Percentiles rank a stretch among this genome's conserved stretches.
These are phyloP conservation scores for Xiphophorus hellerii DNA, from an alignment of 2,113 vertebrate species.

Conservation along the genomic window DNA sequence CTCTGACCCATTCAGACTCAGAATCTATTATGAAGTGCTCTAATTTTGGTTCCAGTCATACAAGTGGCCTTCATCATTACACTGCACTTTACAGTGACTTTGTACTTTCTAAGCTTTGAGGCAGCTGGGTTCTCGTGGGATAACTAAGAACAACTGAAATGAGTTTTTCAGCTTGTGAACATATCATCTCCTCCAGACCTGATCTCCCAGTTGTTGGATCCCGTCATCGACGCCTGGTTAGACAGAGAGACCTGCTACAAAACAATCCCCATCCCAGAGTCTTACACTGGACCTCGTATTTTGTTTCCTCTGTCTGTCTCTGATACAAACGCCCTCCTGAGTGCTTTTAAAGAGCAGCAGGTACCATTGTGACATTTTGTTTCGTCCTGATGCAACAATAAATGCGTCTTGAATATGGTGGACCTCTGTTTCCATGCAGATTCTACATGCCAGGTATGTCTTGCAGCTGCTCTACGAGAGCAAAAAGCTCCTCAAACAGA, in stretches of 20 bases:
- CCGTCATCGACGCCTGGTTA: slow-evolving; percentile 63
- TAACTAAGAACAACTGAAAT: not conserved
- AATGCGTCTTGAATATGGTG: not conserved
- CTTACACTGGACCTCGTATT: slow-evolving; percentile 88
- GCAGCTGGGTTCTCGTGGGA: too few relatives aligned
- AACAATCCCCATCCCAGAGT: slow-evolving; percentile 82
- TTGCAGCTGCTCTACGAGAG: slow-evolving; percentile 89
- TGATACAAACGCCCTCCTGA: slow-evolving; percentile 85
- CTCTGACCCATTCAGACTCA: too few relatives aligned
- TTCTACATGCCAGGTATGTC: slow-evolving; percentile 90
- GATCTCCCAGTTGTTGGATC: slow-evolving; percentile 82
- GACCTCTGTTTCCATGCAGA: slow-evolving; percentile 73
- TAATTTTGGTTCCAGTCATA: not conserved
- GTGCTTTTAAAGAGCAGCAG: slow-evolving; percentile 89
- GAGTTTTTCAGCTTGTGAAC: not conserved
- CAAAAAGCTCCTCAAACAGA: slow-evolving; percentile 87
- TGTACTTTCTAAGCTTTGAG: not conserved
- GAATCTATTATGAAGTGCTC: not conserved
- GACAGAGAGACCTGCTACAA: slow-evolving; percentile 75
- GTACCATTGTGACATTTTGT: slow-evolving; percentile 53
- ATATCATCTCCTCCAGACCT: slow-evolving; percentile 66
- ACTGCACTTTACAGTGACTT: not conserved
- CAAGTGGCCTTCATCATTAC: not conserved
- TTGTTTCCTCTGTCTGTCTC: slow-evolving; percentile 88
- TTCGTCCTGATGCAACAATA: too few relatives aligned